A percentile compares a stretch with the other conserved stretches of the same genome.
These are phyloP conservation scores for Apaloderma vittatum DNA, from an alignment of 2,113 vertebrate species.

Conservation along the genomic window DNA sequence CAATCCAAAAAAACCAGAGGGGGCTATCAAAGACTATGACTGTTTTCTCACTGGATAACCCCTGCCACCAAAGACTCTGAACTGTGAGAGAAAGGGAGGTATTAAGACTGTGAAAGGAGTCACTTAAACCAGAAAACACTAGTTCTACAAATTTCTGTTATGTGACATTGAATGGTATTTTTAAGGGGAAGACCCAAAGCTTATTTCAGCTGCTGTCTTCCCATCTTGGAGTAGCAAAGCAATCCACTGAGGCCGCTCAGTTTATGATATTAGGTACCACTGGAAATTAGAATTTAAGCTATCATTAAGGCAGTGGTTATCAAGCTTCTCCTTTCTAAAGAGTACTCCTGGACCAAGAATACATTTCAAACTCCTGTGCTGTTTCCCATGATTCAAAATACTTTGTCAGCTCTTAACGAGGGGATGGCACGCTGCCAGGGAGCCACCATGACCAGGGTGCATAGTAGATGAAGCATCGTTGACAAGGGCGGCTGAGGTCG, in stretches of 20 bases:
- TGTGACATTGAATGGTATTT: not conserved
- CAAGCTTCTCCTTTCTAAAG: not conserved
- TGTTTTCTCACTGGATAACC: not conserved
- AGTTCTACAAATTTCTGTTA: not conserved
- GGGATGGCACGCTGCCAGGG: not conserved
- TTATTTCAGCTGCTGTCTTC: not conserved
- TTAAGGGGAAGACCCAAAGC: not conserved
- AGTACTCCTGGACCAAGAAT: not conserved
- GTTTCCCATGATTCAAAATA: rapidly evolving
- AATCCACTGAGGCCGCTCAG: not conserved
- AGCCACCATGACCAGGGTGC: not conserved
- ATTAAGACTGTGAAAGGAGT: not conserved
- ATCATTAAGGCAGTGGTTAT: not conserved
- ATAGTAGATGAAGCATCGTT: rapidly evolving
- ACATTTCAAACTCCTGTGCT: not conserved
- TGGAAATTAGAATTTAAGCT: not conserved
- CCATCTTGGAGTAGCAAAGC: not conserved
- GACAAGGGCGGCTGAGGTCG: not conserved
- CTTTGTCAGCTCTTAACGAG: not conserved
- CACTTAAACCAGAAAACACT: not conserved
- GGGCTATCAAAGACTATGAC: not conserved
- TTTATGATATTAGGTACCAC: not conserved
- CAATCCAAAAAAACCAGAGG: not conserved
- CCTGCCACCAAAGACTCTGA: not conserved
- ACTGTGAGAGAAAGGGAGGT: not conserved